Evolutionary conservation across 2,888 invertebrate species (phyloP).

Genomic region (Agonopterix alstromeriana): DNA sequence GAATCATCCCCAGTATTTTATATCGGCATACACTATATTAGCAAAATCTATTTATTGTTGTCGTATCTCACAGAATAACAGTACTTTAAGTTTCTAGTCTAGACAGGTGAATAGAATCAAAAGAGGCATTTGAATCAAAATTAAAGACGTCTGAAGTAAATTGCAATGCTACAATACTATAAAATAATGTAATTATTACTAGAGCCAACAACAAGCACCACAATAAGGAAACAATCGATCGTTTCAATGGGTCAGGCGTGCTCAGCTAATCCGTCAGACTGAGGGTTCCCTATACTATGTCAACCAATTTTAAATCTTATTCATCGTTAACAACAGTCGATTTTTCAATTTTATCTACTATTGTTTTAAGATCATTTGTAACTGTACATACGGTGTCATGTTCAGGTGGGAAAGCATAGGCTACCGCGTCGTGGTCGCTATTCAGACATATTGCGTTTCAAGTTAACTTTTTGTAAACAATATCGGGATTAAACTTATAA

Average conservation of each 20-base stretch:
- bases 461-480: constrained; percentile 58
- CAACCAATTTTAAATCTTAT: constrained; percentile 53
- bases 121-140: too few species aligned
- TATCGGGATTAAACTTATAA: constrained; percentile 44
- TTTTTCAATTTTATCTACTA: constrained; percentile 29
- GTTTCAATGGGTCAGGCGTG: constrained; percentile 74
- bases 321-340: constrained; percentile 32
- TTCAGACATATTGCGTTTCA: constrained; percentile 67
- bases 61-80: too few species aligned
- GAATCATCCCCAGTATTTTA: too few species aligned
- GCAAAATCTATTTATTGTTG: too few species aligned
- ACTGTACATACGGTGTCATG: constrained; percentile 54
- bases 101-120: too few species aligned
- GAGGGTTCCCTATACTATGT: constrained; percentile 37
- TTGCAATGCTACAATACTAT: background rate
- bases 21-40: too few species aligned
- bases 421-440: constrained; percentile 70
- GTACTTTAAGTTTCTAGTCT: too few species aligned
- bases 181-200: constrained; percentile 40
- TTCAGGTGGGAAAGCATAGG: constrained; percentile 74
- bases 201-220: constrained; percentile 44
- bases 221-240: constrained; percentile 76
- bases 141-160: too few species aligned
- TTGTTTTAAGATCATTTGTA: constrained; percentile 44
- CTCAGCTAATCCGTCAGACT: constrained; percentile 65